Conservation (phyloP, 2,888 invertebrate genomes). For the Oligia fasciuncula region DNA sequence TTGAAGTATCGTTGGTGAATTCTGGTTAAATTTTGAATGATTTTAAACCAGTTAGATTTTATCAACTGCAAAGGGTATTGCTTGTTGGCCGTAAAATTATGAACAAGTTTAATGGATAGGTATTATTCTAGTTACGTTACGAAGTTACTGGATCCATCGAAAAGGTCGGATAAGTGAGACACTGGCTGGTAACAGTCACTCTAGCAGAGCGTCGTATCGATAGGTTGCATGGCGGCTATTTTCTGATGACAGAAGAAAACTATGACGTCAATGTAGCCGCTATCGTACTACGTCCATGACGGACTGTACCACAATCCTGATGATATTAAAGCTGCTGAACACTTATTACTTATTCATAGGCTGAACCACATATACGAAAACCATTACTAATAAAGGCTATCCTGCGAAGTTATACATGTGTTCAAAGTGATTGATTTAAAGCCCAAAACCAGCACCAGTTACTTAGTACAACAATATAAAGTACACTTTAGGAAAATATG, state of each 20-base stretch:
- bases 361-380: no score
- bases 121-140: background rate
- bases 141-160: background rate
- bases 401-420: background rate
- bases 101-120: background rate
- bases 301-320: background rate
- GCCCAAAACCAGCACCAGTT: background rate
- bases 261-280: background rate
- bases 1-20: background rate
- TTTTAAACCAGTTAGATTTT: background rate
- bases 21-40: background rate
- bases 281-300: background rate
- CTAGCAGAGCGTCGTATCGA: background rate
- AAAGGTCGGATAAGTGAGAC: background rate
- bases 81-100: no score
- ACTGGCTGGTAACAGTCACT: background rate
- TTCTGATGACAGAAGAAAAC: background rate
- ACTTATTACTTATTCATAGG: no score
- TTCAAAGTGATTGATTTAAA: background rate
- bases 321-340: background rate
- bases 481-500: background rate
- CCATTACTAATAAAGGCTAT: background rate
- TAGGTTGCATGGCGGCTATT: background rate
- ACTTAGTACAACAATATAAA: background rate
- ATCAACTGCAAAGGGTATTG: background rate